Base-by-base conservation (phyloP, 1,140 invertebrate species). In the Heterodera carotae region DNA sequence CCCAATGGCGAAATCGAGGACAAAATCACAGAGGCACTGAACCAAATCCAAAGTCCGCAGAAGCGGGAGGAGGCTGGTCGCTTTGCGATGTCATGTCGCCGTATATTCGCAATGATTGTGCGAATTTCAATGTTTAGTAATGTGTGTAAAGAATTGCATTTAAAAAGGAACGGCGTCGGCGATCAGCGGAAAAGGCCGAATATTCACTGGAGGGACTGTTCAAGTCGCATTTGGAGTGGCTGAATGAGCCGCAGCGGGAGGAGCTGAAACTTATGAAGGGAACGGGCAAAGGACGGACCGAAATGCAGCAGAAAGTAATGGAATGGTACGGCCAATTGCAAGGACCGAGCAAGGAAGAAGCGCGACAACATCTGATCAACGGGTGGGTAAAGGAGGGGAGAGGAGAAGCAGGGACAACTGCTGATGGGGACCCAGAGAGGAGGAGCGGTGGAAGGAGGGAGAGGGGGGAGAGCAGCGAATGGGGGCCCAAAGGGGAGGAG, bases 261-360 rank as follows among this genome's bases (percentile, higher is more conserved):
- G 60, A 84, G 18, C 56, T 82, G 59, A 53, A 75, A 18, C 36
- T 59, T 10, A 39, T 82, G 25, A 81, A 81, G 34, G 64, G 68
- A 10, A 69, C 60, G 29, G 81, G 81, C 22, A 85, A 83, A 69
- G 56, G 77, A 5, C 62, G 77, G 25, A 53, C 80, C 8, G 81
- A 84, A 29, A 53, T 82, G 27, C 81, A 82, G 27, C 64, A 60
- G 60, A 77, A 78, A 53, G 78, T 84, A 15, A n/a, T 84, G 29
- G 82, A 83, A 59, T 81, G 31, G 60, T 84, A 78, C 39, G 56
- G 31, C 8, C 39, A 66, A 1, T 36, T 71, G 27, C 31, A 71
- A 2, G 81, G 83, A 2, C 34, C 68, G n/a, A 18, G 27, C 15
- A 78, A 82, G 27, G 56, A n/a, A 39, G 75, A 79, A 25, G 82